Evolutionary conservation across 2,888 invertebrate genomes (phyloP).

Genomic region (Nymphalis urticae): DNA sequence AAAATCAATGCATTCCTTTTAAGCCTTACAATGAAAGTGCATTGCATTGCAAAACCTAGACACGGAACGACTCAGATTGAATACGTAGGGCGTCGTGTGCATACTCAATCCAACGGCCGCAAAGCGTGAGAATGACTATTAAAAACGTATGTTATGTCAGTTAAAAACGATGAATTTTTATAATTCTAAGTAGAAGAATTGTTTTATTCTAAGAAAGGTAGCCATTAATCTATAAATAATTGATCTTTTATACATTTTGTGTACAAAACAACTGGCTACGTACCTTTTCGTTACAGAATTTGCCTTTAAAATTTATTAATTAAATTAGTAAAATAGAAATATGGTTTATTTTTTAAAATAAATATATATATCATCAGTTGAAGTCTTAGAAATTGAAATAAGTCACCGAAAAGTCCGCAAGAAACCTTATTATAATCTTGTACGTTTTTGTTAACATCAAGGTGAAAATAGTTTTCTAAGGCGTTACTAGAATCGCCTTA

Average conservation of each 20-base stretch:
- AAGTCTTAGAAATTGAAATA: conserved; percentile 23
- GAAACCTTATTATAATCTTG: conserved; percentile 15
- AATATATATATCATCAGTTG: neutral
- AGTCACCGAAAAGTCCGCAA: conserved; percentile 1
- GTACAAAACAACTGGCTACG: too few relatives aligned
- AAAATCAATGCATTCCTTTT: conserved; percentile 32
- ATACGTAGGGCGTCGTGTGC: conserved; percentile 24
- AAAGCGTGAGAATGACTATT: conserved; percentile 38
- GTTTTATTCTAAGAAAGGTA: neutral
- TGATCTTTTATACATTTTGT: neutral
- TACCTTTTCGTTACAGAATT: too few relatives aligned
- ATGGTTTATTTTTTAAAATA: neutral
- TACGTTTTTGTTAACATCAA: conserved; percentile 20
- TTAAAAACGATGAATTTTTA: conserved; percentile 11
- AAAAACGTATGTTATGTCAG: conserved; percentile 10
- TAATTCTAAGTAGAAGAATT: conserved; percentile 8
- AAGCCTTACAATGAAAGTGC: conserved; percentile 36
- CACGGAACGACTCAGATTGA: conserved; percentile 25
- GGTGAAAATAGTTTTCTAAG: conserved; percentile 26
- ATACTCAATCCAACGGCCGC: conserved; percentile 34
- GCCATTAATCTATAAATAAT: neutral
- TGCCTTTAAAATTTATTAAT: too few relatives aligned
- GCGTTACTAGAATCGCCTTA: conserved; percentile 31
- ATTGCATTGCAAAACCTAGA: conserved; percentile 31
- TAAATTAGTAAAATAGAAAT: too few relatives aligned